Conservation (phyloP, 2,113 vertebrate genomes). For the Clarias magur region DNA sequence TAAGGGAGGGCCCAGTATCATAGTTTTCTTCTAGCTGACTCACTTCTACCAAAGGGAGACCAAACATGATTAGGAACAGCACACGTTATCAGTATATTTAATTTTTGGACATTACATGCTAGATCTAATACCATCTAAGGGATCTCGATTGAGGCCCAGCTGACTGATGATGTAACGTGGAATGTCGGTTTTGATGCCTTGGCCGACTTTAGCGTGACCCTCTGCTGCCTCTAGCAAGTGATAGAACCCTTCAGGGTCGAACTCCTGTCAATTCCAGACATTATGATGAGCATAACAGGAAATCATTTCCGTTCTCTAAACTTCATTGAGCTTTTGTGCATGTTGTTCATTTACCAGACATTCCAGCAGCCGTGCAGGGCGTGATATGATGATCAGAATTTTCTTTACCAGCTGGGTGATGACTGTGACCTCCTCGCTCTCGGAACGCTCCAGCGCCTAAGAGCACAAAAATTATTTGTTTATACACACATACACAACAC, state of each 20-base stretch:
- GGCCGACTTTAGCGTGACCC: conserved; percentile 91
- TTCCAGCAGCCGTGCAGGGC: conserved; percentile 91
- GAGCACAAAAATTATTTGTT: not conserved
- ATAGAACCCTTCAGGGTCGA: conserved; percentile 96
- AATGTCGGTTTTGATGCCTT: conserved; percentile 92
- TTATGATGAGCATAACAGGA: not conserved
- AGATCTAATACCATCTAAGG: conserved; percentile 78
- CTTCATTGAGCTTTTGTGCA: too few relatives aligned
- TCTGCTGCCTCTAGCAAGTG: conserved; percentile 93
- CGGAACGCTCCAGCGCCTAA: conserved; percentile 90
- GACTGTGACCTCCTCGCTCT: conserved; percentile 89
- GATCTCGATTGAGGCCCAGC: conserved; percentile 88
- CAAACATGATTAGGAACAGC: not conserved
- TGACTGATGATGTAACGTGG: conserved; percentile 94
- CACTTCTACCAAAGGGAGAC: conserved; percentile 76
- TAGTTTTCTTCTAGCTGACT: conserved; percentile 86
- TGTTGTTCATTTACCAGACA: conserved; percentile 82
- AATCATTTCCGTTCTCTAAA: not conserved
- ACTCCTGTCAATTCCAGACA: conserved; percentile 76
- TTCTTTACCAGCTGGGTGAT: conserved; percentile 89
- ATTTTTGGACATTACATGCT: not conserved
- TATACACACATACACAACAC: not conserved
- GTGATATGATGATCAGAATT: conserved; percentile 91
- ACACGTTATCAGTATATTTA: not conserved
- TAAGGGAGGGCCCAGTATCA: conserved; percentile 71